These are phyloP conservation scores for Macropis europaea DNA, from an alignment of 2,888 invertebrate genomes.

Conservation along the genomic window DNA sequence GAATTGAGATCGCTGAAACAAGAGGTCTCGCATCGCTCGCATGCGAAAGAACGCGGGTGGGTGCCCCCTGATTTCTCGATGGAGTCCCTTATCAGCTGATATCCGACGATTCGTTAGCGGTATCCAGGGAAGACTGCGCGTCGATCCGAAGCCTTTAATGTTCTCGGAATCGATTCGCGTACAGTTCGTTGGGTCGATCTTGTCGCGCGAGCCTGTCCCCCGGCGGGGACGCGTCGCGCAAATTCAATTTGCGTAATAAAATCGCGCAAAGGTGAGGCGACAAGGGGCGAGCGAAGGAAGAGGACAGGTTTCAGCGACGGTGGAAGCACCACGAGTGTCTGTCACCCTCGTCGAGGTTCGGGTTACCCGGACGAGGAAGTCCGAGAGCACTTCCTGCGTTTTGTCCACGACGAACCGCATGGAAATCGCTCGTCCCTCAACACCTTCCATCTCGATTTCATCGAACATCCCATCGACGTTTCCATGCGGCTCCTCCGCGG, in stretches of 20 bases:
- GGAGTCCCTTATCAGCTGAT: too few species aligned
- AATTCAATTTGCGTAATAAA: constrained; percentile 69
- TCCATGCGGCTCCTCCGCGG: too few species aligned
- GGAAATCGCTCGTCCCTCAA: constrained; percentile 61
- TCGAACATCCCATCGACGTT: too few species aligned
- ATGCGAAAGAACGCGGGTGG: too few species aligned
- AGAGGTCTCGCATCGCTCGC: too few species aligned
- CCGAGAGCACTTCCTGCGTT: constrained; percentile 71
- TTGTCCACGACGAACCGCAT: constrained; percentile 65
- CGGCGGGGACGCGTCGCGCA: constrained; percentile 35
- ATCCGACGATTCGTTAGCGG: too few species aligned
- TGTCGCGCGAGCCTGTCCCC: constrained; percentile 26
- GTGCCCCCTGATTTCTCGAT: too few species aligned
- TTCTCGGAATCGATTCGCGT: constrained; percentile 52
- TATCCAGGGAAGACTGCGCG: too few species aligned
- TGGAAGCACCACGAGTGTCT: constrained; percentile 53
- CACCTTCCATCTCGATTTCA: too few species aligned
- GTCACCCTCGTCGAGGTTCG: constrained; percentile 41
- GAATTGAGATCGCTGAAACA: too few species aligned
- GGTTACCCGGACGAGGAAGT: constrained; percentile 64
- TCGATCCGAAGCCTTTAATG: constrained; percentile 29
- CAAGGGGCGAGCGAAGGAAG: not conserved
- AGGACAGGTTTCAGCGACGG: constrained; percentile 33
- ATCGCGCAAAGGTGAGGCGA: constrained; percentile 48
- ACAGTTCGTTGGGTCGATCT: constrained; percentile 53